Percentiles rank a stretch among this genome's conserved stretches.
Conservation (phyloP, 2,888 invertebrate species). For the Apoda limacodes region DNA sequence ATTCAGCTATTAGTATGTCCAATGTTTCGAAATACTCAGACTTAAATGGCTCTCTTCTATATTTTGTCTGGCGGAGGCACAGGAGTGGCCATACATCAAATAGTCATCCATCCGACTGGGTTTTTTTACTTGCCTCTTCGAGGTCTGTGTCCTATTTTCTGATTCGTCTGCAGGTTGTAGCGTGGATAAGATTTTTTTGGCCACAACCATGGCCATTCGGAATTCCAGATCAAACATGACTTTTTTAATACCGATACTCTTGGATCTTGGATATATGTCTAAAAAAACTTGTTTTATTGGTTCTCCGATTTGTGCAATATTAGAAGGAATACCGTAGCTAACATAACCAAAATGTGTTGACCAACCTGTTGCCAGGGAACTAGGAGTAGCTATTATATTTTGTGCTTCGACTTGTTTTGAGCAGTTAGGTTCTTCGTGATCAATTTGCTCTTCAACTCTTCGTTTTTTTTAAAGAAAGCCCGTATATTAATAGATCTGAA, state of each 20-base stretch:
- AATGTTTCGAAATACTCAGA: slow-evolving; percentile 14
- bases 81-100: slow-evolving; percentile 7
- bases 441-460: slow-evolving; percentile 12
- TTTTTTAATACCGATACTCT: slow-evolving; percentile 15
- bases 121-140: slow-evolving; percentile 12
- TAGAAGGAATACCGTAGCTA: slow-evolving; percentile 15
- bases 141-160: slow-evolving; percentile 10
- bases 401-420: slow-evolving; percentile 10
- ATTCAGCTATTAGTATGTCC: slow-evolving; percentile 11
- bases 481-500: slow-evolving; percentile 5
- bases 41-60: slow-evolving; percentile 12
- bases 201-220: slow-evolving; percentile 13
- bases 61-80: slow-evolving; percentile 4
- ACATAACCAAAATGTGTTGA: slow-evolving; percentile 11
- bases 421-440: slow-evolving; percentile 9
- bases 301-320: slow-evolving; percentile 12
- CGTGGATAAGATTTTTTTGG: slow-evolving; percentile 10
- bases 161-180: no score
- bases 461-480: slow-evolving; percentile 7
- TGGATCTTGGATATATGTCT: slow-evolving; percentile 12
- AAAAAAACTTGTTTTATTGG: slow-evolving; percentile 11
- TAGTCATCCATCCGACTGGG: slow-evolving; percentile 11
- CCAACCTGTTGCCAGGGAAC: slow-evolving; percentile 11
- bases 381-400: slow-evolving; percentile 10
- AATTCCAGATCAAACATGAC: slow-evolving; percentile 16